Base-by-base conservation (phyloP, 1,140 invertebrate genomes). In the Caenorhabditis brenneri region DNA sequence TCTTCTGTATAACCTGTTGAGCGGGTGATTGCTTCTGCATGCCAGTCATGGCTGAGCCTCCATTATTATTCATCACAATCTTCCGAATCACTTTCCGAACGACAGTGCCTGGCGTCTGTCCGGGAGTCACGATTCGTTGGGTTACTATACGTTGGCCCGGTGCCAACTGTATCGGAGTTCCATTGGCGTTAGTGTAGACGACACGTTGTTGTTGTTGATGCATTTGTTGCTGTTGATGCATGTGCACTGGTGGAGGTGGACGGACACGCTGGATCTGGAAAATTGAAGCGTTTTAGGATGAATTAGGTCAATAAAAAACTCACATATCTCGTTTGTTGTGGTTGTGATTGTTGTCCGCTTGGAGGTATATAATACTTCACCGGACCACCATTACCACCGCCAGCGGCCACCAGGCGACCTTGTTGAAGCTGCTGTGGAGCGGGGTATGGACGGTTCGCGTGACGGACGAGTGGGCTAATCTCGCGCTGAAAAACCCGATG, bases 1-100 rank as follows among this genome's bases (percentile, higher is more conserved):
- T 74, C 36, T 74, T 74, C 15, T 74, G 65, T 42, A 74, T 74
- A n/a, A 74, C 65, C 46, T 74, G 65, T 46, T 74, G 65, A 22
- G 65, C 65, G 2, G 65, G 36, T 3, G 36, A 42, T 24, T 74
- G 65, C 24, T 74, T 74, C n/a, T n/a, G n/a, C n/a, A n/a, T n/a
- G n/a, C n/a, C n/a, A n/a, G n/a, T n/a, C n/a, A n/a, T n/a, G n/a
- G n/a, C n/a, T 19, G 27, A 22, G 7, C 55, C 55, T 0, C n/a
- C 15, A 24, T 12, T 6, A 16, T 33, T 24, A 31, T 74, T 74
- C 7, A 74, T 36, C 19, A 74, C 65, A 74, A 74, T 74, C 36
- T 74, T 74, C 4, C 65, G 65, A 27, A 74, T 42, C 19, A 74
- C 36, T 74, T 74, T 74, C 10, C 65, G 33, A 42, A 74, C 65